phyloP scores from a whole-genome alignment of 2,797 vertebrate genomes.

The Microcaecilia unicolor region DNA sequence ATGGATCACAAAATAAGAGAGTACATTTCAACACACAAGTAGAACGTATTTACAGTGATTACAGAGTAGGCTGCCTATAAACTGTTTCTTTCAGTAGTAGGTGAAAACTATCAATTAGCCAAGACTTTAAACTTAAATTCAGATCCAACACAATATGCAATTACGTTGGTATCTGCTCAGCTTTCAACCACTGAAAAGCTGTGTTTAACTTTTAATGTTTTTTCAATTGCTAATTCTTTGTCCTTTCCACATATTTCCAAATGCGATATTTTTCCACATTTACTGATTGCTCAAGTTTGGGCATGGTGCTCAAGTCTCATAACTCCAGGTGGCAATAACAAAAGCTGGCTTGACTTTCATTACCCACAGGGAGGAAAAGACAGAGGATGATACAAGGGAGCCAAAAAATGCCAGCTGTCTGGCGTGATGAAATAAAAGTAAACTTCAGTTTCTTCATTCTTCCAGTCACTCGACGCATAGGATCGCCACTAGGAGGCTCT shows the following conservation, averaged over 20 bases:
- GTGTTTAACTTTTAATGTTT: background rate
- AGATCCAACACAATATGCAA: slow-evolving; percentile 1
- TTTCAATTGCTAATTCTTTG: slow-evolving; percentile 9
- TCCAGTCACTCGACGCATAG: background rate
- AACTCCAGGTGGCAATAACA: slow-evolving; percentile 3
- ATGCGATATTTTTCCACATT: slow-evolving; percentile 8
- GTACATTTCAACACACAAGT: slow-evolving; percentile 27
- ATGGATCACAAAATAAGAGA: slow-evolving; percentile 28
- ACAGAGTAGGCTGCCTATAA: slow-evolving; percentile 1
- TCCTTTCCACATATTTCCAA: too few species aligned
- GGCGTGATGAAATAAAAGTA: slow-evolving; percentile 1
- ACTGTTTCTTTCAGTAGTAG: slow-evolving; percentile 1
- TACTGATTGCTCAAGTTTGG: slow-evolving; percentile 1
- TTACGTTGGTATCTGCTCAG: background rate
- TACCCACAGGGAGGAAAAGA: slow-evolving; percentile 2
- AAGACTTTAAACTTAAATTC: slow-evolving; percentile 14
- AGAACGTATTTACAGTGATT: slow-evolving; percentile 12
- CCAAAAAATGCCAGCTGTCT: background rate
- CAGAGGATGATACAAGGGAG: background rate
- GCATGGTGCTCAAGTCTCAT: background rate
- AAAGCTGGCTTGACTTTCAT: background rate
- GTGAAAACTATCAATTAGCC: slow-evolving; percentile 19
- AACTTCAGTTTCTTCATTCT: background rate
- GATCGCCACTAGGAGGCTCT: slow-evolving; percentile 15
- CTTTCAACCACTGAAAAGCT: fast-evolving